Conservation (phyloP, 2,888 invertebrate genomes). For the Amphipoea oculea region DNA sequence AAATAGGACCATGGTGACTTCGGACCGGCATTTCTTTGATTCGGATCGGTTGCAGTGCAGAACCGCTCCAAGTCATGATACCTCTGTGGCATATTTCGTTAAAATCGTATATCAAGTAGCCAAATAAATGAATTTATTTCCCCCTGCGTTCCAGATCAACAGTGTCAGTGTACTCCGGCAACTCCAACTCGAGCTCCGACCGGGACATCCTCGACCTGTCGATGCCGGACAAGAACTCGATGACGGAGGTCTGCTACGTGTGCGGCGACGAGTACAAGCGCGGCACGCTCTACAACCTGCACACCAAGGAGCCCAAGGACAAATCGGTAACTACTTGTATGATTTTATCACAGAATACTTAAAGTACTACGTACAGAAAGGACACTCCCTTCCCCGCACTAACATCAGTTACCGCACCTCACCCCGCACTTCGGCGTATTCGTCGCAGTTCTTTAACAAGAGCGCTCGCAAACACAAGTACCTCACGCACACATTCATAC, state of each 20-base stretch:
- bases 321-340: slow-evolving; percentile 73
- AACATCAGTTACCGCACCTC: too few species aligned
- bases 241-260: slow-evolving; percentile 97
- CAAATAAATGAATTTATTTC: neutral
- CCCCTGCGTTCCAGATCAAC: slow-evolving; percentile 80
- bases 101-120: neutral
- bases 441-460: too few species aligned
- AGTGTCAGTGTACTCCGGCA: slow-evolving; percentile 88
- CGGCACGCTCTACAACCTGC: slow-evolving; percentile 94
- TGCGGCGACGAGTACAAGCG: slow-evolving; percentile 97
- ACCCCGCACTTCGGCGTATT: too few species aligned
- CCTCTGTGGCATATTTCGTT: neutral
- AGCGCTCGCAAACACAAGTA: too few species aligned
- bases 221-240: slow-evolving; percentile 97
- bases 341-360: too few species aligned
- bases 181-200: slow-evolving; percentile 91
- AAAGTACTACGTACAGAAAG: too few species aligned
- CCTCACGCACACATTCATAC: too few species aligned
- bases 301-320: slow-evolving; percentile 91
- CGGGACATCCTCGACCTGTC: slow-evolving; percentile 96
- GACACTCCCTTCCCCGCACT: too few species aligned
- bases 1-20: too few species aligned
- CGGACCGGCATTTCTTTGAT: too few species aligned
- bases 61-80: neutral
- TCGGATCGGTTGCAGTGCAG: too few species aligned